Evolutionary conservation across 2,113 vertebrate species (phyloP).

Genomic region (Cephalopholis sonnerati): DNA sequence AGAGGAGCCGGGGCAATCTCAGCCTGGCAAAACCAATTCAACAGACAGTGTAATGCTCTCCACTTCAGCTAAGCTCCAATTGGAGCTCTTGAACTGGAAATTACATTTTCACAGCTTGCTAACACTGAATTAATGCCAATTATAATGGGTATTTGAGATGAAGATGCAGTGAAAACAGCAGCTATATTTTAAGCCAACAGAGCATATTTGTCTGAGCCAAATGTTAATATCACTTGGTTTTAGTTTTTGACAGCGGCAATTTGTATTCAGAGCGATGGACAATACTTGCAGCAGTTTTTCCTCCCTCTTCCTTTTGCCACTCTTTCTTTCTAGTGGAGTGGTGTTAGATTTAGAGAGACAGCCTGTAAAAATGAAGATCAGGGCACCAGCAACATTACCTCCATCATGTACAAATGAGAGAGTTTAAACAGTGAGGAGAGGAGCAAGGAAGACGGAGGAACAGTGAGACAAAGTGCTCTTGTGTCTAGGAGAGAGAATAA

Average conservation of each 20-base stretch:
- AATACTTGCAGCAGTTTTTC: slow-evolving; percentile 18
- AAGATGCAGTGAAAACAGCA: slow-evolving; percentile 51
- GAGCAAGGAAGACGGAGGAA: background rate
- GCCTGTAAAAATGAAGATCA: slow-evolving; percentile 25
- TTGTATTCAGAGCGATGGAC: slow-evolving; percentile 48
- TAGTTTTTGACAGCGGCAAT: slow-evolving; percentile 51
- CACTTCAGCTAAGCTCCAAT: slow-evolving; percentile 65
- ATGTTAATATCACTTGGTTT: slow-evolving; percentile 46
- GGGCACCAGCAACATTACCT: slow-evolving; percentile 13
- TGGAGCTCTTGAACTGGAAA: slow-evolving; percentile 74
- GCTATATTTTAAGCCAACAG: slow-evolving; percentile 44
- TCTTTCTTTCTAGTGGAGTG: slow-evolving; percentile 29
- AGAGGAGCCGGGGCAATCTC: slow-evolving; percentile 52
- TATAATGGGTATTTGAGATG: slow-evolving; percentile 53
- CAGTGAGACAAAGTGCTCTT: slow-evolving; percentile 22
- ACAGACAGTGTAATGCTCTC: slow-evolving; percentile 60
- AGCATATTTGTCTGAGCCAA: slow-evolving; percentile 42
- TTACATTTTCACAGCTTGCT: slow-evolving; percentile 76
- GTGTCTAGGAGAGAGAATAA: slow-evolving; percentile 27
- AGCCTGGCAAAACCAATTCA: slow-evolving; percentile 66
- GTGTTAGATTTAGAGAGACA: slow-evolving; percentile 29
- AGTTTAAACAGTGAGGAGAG: slow-evolving; percentile 24
- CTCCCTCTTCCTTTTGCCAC: background rate
- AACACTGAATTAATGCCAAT: slow-evolving; percentile 72
- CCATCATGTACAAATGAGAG: slow-evolving; percentile 21